Evolutionary conservation across 1,140 invertebrate species (phyloP), one percentile per base, ranked within the genome.

Genomic region (Drosophila asahinai): DNA sequence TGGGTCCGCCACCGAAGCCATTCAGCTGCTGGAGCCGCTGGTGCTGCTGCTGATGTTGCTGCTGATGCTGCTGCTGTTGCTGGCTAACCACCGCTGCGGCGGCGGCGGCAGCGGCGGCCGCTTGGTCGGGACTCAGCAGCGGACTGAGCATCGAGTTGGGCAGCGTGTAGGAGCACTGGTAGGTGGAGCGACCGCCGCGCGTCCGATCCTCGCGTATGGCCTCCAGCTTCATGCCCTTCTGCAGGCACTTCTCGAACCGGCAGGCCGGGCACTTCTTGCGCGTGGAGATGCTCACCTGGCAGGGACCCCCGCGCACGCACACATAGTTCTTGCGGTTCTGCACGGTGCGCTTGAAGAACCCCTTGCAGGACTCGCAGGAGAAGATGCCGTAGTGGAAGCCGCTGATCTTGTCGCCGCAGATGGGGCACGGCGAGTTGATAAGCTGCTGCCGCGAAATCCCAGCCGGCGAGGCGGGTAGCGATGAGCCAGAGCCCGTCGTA

Each of bases 281-380:
- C 27, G 98, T 99, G 8, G 96, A 96, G 12, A 98, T 97, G 3
- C 96, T 97, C 15, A 99, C 97, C 5, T 97, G 97, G 94, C 98
- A 99, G 60, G 96, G 96, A 0, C 97, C 97, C 15, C 97, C 97
- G 49, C 97, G 95, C 51, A 99, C 94, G 93, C 98, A 99, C 68
- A 98, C 97, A 93, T 99, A 99, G 92, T 98, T 97, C 94, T 99
- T 99, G 58, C 98, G 96, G 93, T 99, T 99, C 94, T 99, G 98
- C 5, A 99, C 98, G 47, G 98, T 99, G 72, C 98, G 95, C 93
- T 99, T 99, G 94, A 99, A 99, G 93, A 99, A 99, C 5, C 98
- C 98, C 94, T 99, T 99, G 93, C 97, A 99, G 12, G 97, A 98
- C 92, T 99, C 98, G 94, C 98, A 99, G 12, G 98, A 98, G 93